Evolutionary conservation across 2,888 invertebrate genomes (phyloP).

Genomic region (Megaustenia siamemsis): DNA sequence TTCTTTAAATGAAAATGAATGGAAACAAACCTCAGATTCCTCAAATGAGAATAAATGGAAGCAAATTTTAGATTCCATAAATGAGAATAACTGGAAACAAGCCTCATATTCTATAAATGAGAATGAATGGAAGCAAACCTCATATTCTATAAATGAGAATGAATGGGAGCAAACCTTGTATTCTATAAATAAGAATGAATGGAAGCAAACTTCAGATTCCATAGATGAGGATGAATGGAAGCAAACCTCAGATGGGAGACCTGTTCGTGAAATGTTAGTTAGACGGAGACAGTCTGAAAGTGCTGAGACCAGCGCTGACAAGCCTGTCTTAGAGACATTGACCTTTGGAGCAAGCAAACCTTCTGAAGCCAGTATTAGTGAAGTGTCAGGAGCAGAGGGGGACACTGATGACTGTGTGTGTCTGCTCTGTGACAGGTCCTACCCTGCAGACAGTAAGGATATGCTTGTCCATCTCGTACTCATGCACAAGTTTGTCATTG

Average conservation of each 20-base stretch:
- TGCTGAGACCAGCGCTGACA: constrained; percentile 54
- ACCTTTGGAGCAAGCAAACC: constrained; percentile 54
- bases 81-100: no score
- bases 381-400: constrained; percentile 37
- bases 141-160: no score
- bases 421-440: constrained; percentile 78
- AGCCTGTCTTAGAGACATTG: constrained; percentile 66
- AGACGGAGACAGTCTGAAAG: constrained; percentile 15
- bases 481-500: constrained; percentile 89
- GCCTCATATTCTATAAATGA: no score
- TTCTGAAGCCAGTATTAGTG: not conserved
- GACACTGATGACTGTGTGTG: constrained; percentile 62
- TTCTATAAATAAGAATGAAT: no score
- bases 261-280: constrained; percentile 40
- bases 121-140: no score
- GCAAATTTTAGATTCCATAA: no score
- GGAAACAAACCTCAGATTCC: no score
- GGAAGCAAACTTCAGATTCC: no score
- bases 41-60: no score
- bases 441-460: constrained; percentile 76
- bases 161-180: no score
- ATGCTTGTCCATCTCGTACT: constrained; percentile 86
- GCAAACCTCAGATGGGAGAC: constrained; percentile 7
- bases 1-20: not conserved
- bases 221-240: no score